Evolutionary conservation across 1,140 invertebrate genomes (phyloP).

Genomic region (Tetramorium alpestre): DNA sequence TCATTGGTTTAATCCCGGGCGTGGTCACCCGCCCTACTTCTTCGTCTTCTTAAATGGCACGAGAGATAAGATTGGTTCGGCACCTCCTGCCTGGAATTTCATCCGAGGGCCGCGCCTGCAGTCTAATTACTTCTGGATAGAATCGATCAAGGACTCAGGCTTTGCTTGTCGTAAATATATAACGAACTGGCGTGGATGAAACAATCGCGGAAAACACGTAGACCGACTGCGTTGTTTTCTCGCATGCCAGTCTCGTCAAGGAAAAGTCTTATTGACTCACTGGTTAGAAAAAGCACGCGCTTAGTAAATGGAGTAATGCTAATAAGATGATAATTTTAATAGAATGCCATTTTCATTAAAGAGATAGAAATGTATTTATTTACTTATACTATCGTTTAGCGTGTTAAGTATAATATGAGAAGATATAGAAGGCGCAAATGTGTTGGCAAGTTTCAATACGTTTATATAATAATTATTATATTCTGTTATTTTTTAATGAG

Average conservation of each 20-base stretch:
- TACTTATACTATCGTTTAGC: background rate
- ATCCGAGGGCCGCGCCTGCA: constrained; percentile 67
- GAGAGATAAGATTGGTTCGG: constrained; percentile 75
- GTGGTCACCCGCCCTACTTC: constrained; percentile 74
- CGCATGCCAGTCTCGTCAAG: background rate
- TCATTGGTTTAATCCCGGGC: constrained; percentile 72
- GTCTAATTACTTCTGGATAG: constrained; percentile 76
- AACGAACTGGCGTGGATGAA: constrained; percentile 34
- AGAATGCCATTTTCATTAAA: constrained; percentile 17
- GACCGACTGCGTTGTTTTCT: background rate
- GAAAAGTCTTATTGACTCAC: constrained; percentile 23
- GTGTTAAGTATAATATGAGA: background rate
- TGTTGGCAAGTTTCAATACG: background rate
- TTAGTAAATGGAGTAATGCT: constrained; percentile 9
- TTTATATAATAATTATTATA: background rate
- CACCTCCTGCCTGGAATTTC: constrained; percentile 72
- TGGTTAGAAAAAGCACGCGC: constrained; percentile 6
- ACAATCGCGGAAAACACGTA: constrained; percentile 16
- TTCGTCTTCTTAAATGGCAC: constrained; percentile 74
- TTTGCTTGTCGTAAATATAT: constrained; percentile 75
- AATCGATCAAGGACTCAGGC: constrained; percentile 77
- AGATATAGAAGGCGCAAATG: background rate
- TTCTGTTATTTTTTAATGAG: background rate
- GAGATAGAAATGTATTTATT: constrained; percentile 15
- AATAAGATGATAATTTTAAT: constrained; percentile 32